phyloP scores from a whole-genome alignment of 2,888 invertebrate genomes.

The Drosophila quasianomalipes region DNA sequence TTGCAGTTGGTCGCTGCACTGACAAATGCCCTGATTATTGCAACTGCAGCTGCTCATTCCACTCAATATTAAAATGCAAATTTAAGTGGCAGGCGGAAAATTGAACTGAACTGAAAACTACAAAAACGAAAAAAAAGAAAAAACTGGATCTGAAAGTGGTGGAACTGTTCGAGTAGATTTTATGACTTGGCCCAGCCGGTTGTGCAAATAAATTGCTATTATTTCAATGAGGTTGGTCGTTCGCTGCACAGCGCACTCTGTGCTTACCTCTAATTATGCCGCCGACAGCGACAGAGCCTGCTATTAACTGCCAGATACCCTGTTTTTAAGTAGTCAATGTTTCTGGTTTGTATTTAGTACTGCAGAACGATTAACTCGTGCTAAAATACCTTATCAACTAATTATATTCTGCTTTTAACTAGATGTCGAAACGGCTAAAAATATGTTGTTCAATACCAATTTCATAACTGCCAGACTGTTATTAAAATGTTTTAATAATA shows the following conservation, averaged over 20 bases:
- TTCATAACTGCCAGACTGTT: not conserved
- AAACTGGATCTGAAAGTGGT: conserved; percentile 22
- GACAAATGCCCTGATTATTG: conserved; percentile 32
- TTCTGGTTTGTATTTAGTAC: not conserved
- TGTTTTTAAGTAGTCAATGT: not conserved
- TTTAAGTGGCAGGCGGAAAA: conserved; percentile 67
- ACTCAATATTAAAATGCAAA: conserved; percentile 74
- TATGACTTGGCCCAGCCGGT: conserved; percentile 28
- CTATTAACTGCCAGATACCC: conserved; percentile 15
- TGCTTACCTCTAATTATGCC: conserved; percentile 71
- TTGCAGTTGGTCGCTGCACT: not conserved
- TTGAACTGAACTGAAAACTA: conserved; percentile 47
- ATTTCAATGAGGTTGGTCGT: conserved; percentile 61
- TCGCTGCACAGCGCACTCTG: conserved; percentile 28
- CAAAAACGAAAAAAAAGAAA: conserved; percentile 45
- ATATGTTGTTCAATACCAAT: not conserved
- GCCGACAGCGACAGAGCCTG: conserved; percentile 1
- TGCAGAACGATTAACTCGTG: not conserved
- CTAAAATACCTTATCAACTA: not conserved
- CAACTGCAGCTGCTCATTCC: conserved; percentile 39
- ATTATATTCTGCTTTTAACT: not conserved
- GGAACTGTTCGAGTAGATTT: conserved; percentile 4
- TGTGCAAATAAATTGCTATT: conserved; percentile 75
- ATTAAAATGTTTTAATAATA: not conserved
- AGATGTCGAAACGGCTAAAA: not conserved